Base-by-base conservation (phyloP, 92 coral and sea anemone species). In the Chrysogorgia sp. region DNA sequence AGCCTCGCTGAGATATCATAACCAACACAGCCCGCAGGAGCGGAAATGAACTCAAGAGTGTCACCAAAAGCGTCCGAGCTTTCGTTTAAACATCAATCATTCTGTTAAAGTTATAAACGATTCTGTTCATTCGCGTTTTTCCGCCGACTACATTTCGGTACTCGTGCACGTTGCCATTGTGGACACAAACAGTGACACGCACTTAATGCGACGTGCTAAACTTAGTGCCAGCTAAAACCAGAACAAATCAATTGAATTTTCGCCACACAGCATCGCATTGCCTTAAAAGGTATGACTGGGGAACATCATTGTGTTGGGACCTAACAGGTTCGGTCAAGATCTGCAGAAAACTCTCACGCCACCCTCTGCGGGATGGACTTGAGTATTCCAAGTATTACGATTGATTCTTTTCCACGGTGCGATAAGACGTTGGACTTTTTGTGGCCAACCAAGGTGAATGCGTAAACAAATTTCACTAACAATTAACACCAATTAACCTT, bases 401-500 rank as follows among this genome's bases (percentile, higher is more conserved):
- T 45, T 41, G 8, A 41, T 28, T 68, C 29, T 13, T 33, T 23
- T 43, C 26, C 58, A 68, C 48, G 34, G 58, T 68, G 34, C 13
- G 10, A 41, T 10, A 19, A 40, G 48, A 45, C 14, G 53, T 7
- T 6, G 10, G 2, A 68, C 52, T 32, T 25, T 32, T 24, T n/a
- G 74, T 66, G 40, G 74, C 74, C 43, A 50, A 47, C 21, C 23
- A 66, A 47, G 53, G 53, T 45, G 58, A 21, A 32, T 68, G 26
- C 75, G 31, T 68, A 68, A 68, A 68, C 58, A 68, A 52, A 45
- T 68, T 68, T 68, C 26, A 32, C 29, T 33, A 41, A 29, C 75
- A 68, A 68, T 68, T 68, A 68, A 68, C 75, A 68, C 75, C 75
- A 68, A 68, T 68, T 68, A 68, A 68, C 75, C 75, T 26, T 20